phyloP scores from a whole-genome alignment of 2,113 vertebrate species.

The Vulpes lagopus region DNA sequence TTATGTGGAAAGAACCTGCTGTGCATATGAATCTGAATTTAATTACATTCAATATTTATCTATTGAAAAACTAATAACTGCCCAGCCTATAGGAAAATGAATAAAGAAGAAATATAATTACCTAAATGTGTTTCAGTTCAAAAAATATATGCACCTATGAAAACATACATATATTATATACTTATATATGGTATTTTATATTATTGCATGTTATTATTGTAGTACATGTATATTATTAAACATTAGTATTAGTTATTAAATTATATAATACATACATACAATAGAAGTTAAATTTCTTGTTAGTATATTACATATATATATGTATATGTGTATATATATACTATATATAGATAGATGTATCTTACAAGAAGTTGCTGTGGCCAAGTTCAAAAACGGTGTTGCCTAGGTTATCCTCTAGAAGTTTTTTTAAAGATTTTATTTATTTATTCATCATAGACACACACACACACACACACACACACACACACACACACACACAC shows the following conservation, averaged over 20 bases:
- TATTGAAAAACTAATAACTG: conserved; percentile 4
- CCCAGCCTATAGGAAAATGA: conserved; percentile 44
- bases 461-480: too few species aligned
- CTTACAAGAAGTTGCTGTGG: too few species aligned
- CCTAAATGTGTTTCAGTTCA: background rate
- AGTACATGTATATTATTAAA: background rate
- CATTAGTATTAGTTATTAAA: background rate
- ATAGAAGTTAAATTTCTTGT: background rate
- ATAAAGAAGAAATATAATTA: background rate
- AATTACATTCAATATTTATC: conserved; percentile 41
- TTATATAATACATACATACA: background rate
- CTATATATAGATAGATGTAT: too few species aligned
- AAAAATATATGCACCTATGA: background rate
- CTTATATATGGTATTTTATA: background rate
- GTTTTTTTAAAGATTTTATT: too few species aligned
- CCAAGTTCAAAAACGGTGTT: too few species aligned
- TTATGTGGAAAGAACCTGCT: background rate
- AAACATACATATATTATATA: background rate
- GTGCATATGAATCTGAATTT: conserved; percentile 24
- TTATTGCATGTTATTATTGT: background rate
- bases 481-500: too few species aligned
- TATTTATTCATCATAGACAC: too few species aligned
- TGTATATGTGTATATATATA: background rate
- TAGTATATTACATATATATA: background rate
- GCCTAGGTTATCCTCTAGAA: too few species aligned